Percentiles rank a stretch among this genome's conserved stretches.
Conservation (phyloP, 2,113 vertebrate species). For the Perognathus longimembris region DNA sequence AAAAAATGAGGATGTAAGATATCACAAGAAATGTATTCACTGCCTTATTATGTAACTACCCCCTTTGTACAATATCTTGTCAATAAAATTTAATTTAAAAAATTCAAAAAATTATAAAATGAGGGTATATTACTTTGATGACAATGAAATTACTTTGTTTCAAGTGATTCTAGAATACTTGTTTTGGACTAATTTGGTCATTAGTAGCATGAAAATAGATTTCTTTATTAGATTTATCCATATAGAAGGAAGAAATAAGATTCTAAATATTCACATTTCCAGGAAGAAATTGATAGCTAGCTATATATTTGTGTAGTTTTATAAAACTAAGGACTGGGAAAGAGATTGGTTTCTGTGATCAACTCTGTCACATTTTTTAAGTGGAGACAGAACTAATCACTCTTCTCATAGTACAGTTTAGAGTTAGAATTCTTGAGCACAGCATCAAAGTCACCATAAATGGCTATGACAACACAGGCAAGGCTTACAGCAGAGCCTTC, state of each 20-base stretch:
- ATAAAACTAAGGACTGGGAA: not conserved
- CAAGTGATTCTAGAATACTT: conserved; percentile 65
- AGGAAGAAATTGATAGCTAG: conserved; percentile 58
- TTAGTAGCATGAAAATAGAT: conserved; percentile 53
- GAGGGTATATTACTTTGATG: conserved; percentile 13
- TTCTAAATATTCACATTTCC: conserved; percentile 52
- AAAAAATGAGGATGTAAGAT: too few relatives aligned
- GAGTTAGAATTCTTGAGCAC: not conserved
- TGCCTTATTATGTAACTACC: too few relatives aligned
- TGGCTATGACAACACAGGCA: not conserved
- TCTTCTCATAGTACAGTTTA: not conserved
- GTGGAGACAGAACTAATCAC: not conserved
- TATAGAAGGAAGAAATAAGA: conserved; percentile 53
- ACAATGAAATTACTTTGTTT: conserved; percentile 66
- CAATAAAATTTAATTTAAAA: too few relatives aligned
- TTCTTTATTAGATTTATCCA: conserved; percentile 57
- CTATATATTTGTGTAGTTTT: conserved; percentile 60
- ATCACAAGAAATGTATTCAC: too few relatives aligned
- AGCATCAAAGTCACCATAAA: not conserved
- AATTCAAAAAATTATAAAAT: conserved; percentile 42
- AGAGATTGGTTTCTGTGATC: conserved; percentile 26
- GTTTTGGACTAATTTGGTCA: conserved; percentile 58
- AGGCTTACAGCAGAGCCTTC: not conserved
- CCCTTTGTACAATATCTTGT: too few relatives aligned
- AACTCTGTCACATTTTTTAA: not conserved